Evolutionary conservation across 2,113 vertebrate species (phyloP).

Genomic region (Pachyramphus minor): DNA sequence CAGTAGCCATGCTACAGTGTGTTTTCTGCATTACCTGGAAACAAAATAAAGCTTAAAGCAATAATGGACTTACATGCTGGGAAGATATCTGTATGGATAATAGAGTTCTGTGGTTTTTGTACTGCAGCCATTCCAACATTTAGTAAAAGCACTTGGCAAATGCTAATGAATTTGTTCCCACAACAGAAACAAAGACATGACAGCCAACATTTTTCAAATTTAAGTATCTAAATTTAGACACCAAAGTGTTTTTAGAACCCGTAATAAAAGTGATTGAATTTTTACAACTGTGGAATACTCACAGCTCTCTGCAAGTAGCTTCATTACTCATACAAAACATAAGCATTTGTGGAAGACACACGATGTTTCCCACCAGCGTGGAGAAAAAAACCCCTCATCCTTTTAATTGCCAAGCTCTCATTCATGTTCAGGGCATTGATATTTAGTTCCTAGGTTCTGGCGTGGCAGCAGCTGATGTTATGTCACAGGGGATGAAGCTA

Average conservation of each 20-base stretch:
- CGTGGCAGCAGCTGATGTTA: neutral
- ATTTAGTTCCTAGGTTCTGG: neutral
- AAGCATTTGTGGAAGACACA: neutral
- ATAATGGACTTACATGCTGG: neutral
- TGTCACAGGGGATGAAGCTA: neutral
- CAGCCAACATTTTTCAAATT: neutral
- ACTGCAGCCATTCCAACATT: neutral
- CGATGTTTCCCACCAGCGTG: neutral
- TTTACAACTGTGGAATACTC: neutral
- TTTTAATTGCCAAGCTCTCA: neutral
- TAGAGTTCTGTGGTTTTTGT: neutral
- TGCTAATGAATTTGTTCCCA: neutral
- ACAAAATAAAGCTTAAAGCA: neutral
- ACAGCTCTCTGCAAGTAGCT: neutral
- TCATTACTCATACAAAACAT: neutral
- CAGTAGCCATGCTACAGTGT: neutral
- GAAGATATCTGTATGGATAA: neutral
- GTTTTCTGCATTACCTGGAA: neutral
- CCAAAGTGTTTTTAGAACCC: slow-evolving; percentile 8
- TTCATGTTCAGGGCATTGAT: neutral
- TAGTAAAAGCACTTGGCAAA: neutral
- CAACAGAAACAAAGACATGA: neutral
- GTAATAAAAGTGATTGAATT: neutral
- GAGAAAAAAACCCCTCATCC: neutral
- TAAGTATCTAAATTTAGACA: slow-evolving; percentile 25